These are phyloP conservation scores for Periparus ater DNA, from an alignment of 2,797 vertebrate genomes.

Conservation along the genomic window DNA sequence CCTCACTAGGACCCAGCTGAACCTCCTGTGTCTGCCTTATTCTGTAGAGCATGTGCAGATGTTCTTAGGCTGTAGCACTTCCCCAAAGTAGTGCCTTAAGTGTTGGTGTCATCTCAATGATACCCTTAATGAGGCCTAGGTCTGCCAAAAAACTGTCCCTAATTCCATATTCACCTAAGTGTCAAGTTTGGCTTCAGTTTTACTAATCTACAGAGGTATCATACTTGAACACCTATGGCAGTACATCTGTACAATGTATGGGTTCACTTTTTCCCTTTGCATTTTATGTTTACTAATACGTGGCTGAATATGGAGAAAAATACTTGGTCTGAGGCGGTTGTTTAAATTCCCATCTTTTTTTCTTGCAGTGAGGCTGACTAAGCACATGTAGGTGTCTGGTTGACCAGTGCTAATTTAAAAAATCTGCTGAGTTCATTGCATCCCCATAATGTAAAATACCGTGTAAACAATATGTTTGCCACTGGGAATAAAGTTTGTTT, in stretches of 20 bases:
- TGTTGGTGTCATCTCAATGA: not conserved
- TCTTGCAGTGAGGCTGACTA: not conserved
- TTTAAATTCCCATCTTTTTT: not conserved
- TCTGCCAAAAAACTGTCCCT: not conserved
- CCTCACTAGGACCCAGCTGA: not conserved
- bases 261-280: not conserved
- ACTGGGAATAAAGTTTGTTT: not conserved
- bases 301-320: not conserved
- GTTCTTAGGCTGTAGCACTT: not conserved
- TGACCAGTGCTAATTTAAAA: not conserved
- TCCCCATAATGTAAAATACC: not conserved
- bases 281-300: not conserved
- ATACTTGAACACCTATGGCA: fast-evolving
- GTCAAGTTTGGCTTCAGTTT: not conserved
- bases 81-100: not conserved
- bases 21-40: not conserved
- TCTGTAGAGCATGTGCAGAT: not conserved
- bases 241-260: not conserved
- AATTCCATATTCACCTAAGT: not conserved
- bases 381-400: not conserved
- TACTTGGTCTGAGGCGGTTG: not conserved
- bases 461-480: not conserved
- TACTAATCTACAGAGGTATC: not conserved
- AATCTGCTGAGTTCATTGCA: not conserved
- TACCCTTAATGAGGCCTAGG: not conserved